Conservation (phyloP, 2,797 vertebrate genomes). For the Mus spretus region DNA sequence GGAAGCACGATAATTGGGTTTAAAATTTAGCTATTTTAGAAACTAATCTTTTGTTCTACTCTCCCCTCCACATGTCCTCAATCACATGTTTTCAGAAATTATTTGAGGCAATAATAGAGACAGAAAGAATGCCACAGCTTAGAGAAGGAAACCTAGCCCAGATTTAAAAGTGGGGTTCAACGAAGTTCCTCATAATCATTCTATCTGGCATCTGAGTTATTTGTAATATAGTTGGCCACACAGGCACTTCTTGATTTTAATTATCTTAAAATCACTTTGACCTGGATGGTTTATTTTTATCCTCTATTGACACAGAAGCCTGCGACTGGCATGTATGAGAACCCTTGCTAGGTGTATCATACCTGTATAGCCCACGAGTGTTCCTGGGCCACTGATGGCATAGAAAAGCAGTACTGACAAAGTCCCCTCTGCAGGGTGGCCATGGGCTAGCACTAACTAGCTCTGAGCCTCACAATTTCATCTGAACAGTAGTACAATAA, state of each 20-base stretch:
- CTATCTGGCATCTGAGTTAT: slow-evolving; percentile 2
- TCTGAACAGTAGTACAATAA: not conserved
- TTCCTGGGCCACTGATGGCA: not conserved
- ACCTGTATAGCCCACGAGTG: no score
- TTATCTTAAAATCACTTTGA: not conserved
- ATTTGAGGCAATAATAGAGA: slow-evolving; percentile 44
- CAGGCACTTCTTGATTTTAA: not conserved
- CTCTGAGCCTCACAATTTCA: not conserved
- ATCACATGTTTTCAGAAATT: slow-evolving; percentile 46
- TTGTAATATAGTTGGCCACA: not conserved
- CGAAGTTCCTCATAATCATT: slow-evolving; percentile 27
- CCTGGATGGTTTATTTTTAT: not conserved
- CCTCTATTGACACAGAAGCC: not conserved
- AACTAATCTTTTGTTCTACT: slow-evolving; percentile 32
- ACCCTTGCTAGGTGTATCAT: not conserved
- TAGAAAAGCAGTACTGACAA: not conserved
- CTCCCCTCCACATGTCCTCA: not conserved
- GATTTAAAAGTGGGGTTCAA: slow-evolving; percentile 41
- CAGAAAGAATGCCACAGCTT: not conserved
- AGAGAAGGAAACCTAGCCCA: slow-evolving; percentile 10
- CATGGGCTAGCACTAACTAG: not conserved
- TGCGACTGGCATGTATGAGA: not conserved
- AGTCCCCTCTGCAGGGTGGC: not conserved
- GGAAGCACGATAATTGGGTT: not conserved
- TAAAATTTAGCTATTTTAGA: slow-evolving; percentile 15